Conservation (phyloP, 2,113 vertebrate genomes). For the Craseonycteris thonglongyai region DNA sequence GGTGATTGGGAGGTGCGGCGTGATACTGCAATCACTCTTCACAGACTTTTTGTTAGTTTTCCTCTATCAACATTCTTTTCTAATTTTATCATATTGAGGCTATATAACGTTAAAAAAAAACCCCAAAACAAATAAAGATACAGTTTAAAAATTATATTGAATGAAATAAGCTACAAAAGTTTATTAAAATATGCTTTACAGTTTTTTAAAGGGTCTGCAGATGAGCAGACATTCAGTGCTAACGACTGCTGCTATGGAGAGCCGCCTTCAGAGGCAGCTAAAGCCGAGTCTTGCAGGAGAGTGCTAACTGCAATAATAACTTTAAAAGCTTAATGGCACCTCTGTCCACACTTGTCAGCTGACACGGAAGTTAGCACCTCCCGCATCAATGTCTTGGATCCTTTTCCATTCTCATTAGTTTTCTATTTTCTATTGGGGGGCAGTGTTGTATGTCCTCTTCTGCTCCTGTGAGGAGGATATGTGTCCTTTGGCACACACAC, state of each 20-base stretch:
- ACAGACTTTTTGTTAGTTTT: background rate
- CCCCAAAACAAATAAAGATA: background rate
- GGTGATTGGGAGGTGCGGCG: background rate
- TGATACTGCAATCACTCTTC: background rate
- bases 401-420: background rate
- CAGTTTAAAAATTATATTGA: background rate
- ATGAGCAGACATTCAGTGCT: background rate
- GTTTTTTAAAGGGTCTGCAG: background rate
- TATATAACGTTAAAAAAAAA: too few relatives aligned
- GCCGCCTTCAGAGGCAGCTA: background rate
- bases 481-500: background rate
- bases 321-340: background rate
- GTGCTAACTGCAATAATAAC: background rate
- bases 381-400: background rate
- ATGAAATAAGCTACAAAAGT: conserved; percentile 9
- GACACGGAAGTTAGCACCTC: background rate
- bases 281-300: background rate
- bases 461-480: background rate
- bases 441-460: background rate
- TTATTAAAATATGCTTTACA: conserved; percentile 35
- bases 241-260: background rate
- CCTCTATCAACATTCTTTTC: background rate
- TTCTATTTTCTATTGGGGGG: background rate
- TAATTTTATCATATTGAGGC: background rate
- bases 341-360: background rate